Percentiles rank a stretch among this genome's conserved stretches.
These are phyloP conservation scores for Drosophila guanche DNA, from an alignment of 1,140 invertebrate species.

Conservation along the genomic window DNA sequence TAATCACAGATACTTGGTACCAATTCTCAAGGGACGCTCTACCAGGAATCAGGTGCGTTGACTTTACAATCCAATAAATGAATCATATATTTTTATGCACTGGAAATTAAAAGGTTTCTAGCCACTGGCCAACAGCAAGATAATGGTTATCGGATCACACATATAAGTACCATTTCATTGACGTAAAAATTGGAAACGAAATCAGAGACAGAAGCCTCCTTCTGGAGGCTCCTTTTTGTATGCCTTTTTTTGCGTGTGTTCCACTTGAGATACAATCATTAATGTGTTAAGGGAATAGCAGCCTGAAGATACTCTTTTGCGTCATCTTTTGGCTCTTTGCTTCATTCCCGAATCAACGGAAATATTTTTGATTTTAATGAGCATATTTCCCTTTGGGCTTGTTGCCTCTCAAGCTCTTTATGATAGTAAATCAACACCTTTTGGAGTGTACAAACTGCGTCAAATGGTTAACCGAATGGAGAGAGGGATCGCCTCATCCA, in stretches of 20 bases:
- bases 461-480: no score
- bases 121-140: conserved; percentile 23
- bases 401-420: no score
- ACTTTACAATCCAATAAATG: conserved; percentile 14
- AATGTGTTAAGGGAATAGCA: not conserved
- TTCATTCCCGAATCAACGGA: no score
- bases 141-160: conserved; percentile 39
- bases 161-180: conserved; percentile 26
- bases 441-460: no score
- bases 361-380: no score
- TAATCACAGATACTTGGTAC: conserved; percentile 8
- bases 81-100: conserved; percentile 14
- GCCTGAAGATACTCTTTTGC: not conserved
- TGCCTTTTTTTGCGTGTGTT: no score
- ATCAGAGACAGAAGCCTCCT: conserved; percentile 29
- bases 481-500: no score
- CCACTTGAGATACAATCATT: conserved; percentile 27
- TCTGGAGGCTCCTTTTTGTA: conserved; percentile 1
- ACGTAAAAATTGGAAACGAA: conserved; percentile 20
- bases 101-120: conserved; percentile 7
- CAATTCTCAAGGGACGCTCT: not conserved
- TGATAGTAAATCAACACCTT: no score
- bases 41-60: conserved; percentile 23
- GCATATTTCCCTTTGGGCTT: no score
- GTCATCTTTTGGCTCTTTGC: not conserved